phyloP scores from a whole-genome alignment of 2,888 invertebrate genomes.

The Drosophila falleni region DNA sequence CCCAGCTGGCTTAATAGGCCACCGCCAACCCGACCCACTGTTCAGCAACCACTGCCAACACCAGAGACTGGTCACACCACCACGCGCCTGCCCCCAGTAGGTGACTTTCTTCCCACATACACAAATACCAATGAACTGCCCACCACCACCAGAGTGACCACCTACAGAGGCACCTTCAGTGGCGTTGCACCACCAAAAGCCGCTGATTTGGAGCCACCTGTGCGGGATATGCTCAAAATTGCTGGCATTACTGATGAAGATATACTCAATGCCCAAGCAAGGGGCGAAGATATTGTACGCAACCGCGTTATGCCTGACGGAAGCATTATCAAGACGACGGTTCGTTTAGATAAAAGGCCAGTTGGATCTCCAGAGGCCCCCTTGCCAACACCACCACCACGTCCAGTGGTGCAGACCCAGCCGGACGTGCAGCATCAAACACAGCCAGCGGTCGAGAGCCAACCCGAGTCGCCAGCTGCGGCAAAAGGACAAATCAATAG shows the following conservation, averaged over 20 bases:
- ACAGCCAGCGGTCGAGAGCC: neutral
- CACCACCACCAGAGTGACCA: constrained; percentile 27
- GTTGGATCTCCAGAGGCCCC: neutral
- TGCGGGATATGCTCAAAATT: constrained; percentile 47
- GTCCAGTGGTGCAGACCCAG: neutral
- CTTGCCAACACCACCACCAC: neutral
- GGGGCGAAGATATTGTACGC: constrained; percentile 47
- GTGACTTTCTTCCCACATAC: neutral
- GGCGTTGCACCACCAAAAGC: constrained; percentile 26
- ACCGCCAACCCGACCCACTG: constrained; percentile 3
- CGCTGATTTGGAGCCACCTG: constrained; percentile 44
- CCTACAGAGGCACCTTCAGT: constrained; percentile 25
- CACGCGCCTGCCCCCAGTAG: neutral
- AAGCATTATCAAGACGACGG: constrained; percentile 51
- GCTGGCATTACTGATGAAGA: constrained; percentile 70
- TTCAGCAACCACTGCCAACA: constrained; percentile 39
- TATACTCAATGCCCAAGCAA: constrained; percentile 40
- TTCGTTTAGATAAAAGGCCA: constrained; percentile 40
- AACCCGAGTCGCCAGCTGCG: neutral
- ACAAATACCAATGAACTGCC: constrained; percentile 49
- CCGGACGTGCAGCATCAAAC: neutral
- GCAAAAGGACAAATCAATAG: constrained; percentile 44
- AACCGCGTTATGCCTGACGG: constrained; percentile 66
- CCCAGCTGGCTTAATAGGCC: constrained; percentile 16
- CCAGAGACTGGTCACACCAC: neutral